Percentiles rank a stretch among this genome's conserved stretches.
Conservation (phyloP, 2,113 vertebrate species). For the Galbula dea region DNA sequence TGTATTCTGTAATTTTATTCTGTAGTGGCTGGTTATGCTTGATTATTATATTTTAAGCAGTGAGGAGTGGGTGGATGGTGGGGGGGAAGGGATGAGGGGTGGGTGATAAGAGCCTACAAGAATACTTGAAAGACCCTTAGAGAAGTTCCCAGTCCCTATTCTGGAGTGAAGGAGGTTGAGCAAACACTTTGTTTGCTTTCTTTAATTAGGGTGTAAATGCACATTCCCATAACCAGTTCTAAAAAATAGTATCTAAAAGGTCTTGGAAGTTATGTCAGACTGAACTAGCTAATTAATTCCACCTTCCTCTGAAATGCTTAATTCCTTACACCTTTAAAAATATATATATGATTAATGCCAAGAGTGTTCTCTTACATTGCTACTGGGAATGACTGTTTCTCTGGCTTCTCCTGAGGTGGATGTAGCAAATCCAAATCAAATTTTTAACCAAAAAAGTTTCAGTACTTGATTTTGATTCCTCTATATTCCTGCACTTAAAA, state of each 20-base stretch:
- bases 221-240: background rate
- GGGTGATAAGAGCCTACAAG: background rate
- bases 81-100: no score
- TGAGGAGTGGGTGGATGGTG: background rate
- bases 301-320: background rate
- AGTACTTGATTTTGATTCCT: background rate
- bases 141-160: background rate
- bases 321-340: background rate
- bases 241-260: background rate
- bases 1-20: background rate
- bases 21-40: background rate
- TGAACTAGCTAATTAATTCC: background rate
- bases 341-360: no score
- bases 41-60: background rate
- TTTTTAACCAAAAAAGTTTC: background rate
- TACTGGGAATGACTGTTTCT: background rate
- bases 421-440: background rate
- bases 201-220: background rate
- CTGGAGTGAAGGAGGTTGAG: background rate
- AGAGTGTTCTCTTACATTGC: background rate
- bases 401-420: background rate
- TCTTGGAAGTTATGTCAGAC: background rate
- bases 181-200: background rate
- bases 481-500: accelerated
- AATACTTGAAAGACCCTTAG: no score